These are phyloP conservation scores for Festucalex cinctus DNA, from an alignment of 2,113 vertebrate species.

Conservation along the genomic window DNA sequence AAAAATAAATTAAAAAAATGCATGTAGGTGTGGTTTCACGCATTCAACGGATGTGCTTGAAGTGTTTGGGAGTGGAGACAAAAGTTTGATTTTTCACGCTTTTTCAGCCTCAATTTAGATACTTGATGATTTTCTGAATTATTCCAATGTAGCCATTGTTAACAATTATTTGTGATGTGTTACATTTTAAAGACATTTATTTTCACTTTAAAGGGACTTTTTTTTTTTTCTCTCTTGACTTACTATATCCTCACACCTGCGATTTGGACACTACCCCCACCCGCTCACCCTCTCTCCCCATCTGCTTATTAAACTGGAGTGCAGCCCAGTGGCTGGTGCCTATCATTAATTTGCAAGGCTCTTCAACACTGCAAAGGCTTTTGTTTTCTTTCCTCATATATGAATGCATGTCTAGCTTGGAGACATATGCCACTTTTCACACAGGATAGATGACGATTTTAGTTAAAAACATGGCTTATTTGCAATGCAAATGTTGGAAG, in stretches of 20 bases:
- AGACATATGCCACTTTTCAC: background rate
- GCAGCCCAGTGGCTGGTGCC: constrained; percentile 6
- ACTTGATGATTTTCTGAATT: too few relatives aligned
- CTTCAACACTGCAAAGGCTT: background rate
- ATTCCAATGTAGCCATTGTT: too few relatives aligned
- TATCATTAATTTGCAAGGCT: constrained; percentile 10
- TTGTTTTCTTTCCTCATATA: background rate
- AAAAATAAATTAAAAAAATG: too few relatives aligned
- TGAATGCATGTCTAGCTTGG: background rate
- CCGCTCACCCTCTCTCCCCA: background rate
- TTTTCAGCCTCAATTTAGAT: too few relatives aligned
- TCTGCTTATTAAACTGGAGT: constrained; percentile 23
- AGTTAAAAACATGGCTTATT: background rate
- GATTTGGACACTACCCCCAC: background rate
- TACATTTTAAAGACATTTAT: background rate
- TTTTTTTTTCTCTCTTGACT: background rate
- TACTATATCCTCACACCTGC: background rate
- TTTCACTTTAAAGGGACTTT: background rate
- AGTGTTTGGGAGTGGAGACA: too few relatives aligned
- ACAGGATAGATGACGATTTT: background rate
- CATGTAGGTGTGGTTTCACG: too few relatives aligned
- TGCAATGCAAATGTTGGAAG: background rate
- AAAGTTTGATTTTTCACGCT: too few relatives aligned
- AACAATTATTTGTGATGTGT: too few relatives aligned
- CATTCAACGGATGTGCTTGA: too few relatives aligned